Evolutionary conservation across 2,888 invertebrate species (phyloP), one percentile per base, ranked within the genome.

Genomic region (Drosophila demipolita): DNA sequence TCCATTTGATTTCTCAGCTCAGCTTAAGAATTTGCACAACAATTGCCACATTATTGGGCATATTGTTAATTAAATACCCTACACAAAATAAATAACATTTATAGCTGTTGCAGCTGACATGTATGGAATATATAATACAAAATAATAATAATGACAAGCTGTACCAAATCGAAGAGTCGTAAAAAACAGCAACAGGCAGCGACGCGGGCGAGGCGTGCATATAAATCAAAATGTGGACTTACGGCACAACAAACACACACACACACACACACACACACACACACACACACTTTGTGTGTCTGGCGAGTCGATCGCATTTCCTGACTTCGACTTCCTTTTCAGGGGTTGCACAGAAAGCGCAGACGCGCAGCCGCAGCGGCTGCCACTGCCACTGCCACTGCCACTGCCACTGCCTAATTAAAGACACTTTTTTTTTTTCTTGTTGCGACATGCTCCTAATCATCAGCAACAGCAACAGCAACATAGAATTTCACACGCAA

Each of bases 171-270:
- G 70, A 81, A 73, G 67, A 71, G 15, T 42, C 49, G 11, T 63
- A 62, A 69, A 62, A 70, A 72, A 79, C 74, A 53, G 42, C 20
- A 23, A 23, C 1, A 52, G 55, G 45, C 73, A 67, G 87, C 78
- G 84, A 91, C 90, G 91, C 91, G 91, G 91, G 91, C 91, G 91
- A 90, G 91, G 91, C 91, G 91, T 91, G 91, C 91, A 86, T 91
- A 91, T 91, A 91, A 91, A 91, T 91, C 91, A 91, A 90, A 91
- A 82, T 91, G 90, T 90, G 89, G 88, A 88, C 91, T 91, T 91
- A 91, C 66, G 66, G 71, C 73, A 66, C 29, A 29, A 29, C 29
- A 29, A 29, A 29, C 6, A 29, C 29, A 29, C 26, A 26, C 26
- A 26, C 26, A 26, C 26, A 26, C 26, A 26, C 26, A 26, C 5